These are phyloP conservation scores for Hydrochoerus hydrochaeris DNA, from an alignment of 2,113 vertebrate species.

Conservation along the genomic window DNA sequence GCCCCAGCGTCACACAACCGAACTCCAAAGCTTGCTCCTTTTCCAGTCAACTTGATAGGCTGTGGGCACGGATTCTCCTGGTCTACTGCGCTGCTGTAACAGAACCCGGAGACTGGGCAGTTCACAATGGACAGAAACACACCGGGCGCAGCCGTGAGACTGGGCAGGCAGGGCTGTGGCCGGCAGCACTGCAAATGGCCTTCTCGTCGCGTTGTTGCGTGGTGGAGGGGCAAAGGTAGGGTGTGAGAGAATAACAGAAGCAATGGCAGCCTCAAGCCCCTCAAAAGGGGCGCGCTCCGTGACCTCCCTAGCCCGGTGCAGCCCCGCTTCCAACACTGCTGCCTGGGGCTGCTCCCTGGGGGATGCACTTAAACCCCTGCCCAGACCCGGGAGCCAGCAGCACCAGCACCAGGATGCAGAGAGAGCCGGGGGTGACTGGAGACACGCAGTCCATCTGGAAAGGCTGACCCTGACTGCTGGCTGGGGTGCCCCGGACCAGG, in stretches of 20 bases:
- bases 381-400: not conserved
- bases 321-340: not conserved
- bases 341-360: not conserved
- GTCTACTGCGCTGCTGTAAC: too few relatives aligned
- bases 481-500: too few relatives aligned
- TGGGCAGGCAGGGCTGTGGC: not conserved
- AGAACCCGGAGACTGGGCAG: not conserved
- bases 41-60: accelerated
- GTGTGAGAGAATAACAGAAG: not conserved
- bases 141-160: not conserved
- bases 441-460: accelerated
- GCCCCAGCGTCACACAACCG: not conserved
- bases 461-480: not conserved
- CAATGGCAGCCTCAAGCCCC: not conserved
- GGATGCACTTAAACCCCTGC: not conserved
- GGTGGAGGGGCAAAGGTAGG: not conserved
- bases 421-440: accelerated
- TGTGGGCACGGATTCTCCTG: not conserved
- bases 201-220: not conserved
- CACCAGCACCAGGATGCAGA: not conserved
- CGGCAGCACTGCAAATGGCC: not conserved
- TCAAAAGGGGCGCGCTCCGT: too few relatives aligned
- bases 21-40: not conserved
- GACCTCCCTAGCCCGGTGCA: not conserved
- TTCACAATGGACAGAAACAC: not conserved